These are phyloP conservation scores for Aphaenogaster rudis DNA, from an alignment of 1,140 invertebrate genomes.

Conservation along the genomic window DNA sequence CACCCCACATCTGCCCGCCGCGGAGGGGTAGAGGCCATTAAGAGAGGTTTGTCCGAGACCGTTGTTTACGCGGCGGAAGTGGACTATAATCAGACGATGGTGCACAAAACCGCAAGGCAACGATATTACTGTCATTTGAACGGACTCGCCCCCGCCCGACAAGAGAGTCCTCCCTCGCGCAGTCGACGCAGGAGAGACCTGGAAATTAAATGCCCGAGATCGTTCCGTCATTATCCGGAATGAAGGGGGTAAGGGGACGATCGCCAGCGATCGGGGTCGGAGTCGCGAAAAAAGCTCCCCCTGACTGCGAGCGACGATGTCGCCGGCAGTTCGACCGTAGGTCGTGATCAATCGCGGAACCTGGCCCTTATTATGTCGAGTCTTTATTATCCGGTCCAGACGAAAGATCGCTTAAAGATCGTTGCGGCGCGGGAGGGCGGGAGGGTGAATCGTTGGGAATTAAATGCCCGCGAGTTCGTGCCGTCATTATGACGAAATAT, in stretches of 20 bases:
- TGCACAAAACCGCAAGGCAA: conserved; percentile 83
- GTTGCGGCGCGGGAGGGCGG: conserved; percentile 21
- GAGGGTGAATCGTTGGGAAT: conserved; percentile 50
- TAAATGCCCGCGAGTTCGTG: conserved; percentile 52
- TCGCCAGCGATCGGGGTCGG: conserved; percentile 68
- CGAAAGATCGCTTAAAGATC: conserved; percentile 42
- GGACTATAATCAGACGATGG: conserved; percentile 84
- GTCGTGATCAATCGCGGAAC: conserved; percentile 50
- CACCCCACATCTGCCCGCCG: conserved; percentile 66
- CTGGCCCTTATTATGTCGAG: conserved; percentile 44
- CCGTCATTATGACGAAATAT: conserved; percentile 51
- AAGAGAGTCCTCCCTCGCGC: conserved; percentile 75
- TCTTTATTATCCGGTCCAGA: conserved; percentile 59
- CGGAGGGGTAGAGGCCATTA: conserved; percentile 81
- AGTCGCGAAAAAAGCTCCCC: conserved; percentile 63
- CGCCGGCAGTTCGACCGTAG: conserved; percentile 47
- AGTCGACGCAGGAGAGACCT: conserved; percentile 51
- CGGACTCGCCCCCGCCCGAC: conserved; percentile 63
- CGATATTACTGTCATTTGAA: conserved; percentile 85
- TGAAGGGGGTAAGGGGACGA: conserved; percentile 64
- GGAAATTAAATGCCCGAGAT: conserved; percentile 82
- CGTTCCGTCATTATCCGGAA: conserved; percentile 74
- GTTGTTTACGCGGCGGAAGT: conserved; percentile 84
- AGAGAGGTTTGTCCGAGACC: conserved; percentile 80
- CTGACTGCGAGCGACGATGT: conserved; percentile 65